Evolutionary conservation across 2,113 vertebrate genomes (phyloP), one percentile per base, ranked within the genome.

Genomic region (Sterrhoptilus dennistouni): DNA sequence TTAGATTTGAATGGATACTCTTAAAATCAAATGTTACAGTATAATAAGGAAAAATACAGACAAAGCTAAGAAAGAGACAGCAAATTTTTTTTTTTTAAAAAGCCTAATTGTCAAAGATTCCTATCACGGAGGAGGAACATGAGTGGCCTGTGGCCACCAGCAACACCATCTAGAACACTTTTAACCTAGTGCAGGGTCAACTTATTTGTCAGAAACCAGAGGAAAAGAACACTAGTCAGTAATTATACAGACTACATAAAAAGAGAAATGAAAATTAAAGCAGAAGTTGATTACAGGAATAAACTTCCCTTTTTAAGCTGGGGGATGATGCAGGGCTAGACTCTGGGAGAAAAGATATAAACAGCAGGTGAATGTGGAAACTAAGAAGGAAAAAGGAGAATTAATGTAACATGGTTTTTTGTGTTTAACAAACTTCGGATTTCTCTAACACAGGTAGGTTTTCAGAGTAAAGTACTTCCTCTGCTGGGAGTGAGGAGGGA

Each of bases 341-440:
- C 35, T 35, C 23, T 5, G 21, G 7, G 9, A 76, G 24, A 54
- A 90, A 63, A 72, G 8, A 64, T 25, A 45, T 20, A 47, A 71
- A 69, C 25, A 71, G 72, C 10, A 71, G n/a, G 17, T 65, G 12
- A 82, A 77, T 28, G 24, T 74, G 15, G 4, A 93, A 72, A 38
- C 17, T 9, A 63, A 68, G 59, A 68, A 49, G 14, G 36, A 44
- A 69, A 45, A 63, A 35, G 7, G 11, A 57, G 8, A 53, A 80
- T 20, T 2, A 77, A 77, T 0, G 0, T 42, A 82, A 22, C 19
- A 52, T 3, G 20, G 6, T 28, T n/a, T 69, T 56, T 38, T 63
- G 23, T 25, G 27, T 59, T 64, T 18, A 68, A 29, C 20, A 65
- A 1, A 1, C 14, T 36, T 42, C 33, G 33, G 21, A 47, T 25